Conservation (phyloP, 2,797 vertebrate species). For the Sternarchorhynchus goeldii region DNA sequence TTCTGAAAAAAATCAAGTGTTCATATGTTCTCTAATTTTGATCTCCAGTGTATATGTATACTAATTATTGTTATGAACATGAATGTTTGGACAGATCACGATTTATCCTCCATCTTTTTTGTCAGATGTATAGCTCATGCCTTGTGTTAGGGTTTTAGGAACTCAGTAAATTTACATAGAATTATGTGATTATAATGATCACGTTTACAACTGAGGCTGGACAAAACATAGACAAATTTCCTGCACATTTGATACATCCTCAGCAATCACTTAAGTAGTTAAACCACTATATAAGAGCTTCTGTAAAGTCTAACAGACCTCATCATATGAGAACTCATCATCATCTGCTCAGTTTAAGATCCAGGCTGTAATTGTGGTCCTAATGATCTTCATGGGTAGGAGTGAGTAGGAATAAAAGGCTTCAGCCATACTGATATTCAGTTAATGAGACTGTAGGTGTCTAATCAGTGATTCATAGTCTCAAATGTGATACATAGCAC, state of each 20-base stretch:
- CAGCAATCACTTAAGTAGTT: neutral
- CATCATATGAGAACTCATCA: neutral
- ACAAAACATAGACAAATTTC: neutral
- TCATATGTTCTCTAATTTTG: no score
- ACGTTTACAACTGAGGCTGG: neutral
- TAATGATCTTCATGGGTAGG: neutral
- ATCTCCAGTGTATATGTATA: neutral
- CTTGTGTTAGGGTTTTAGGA: no score
- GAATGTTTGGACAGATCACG: neutral
- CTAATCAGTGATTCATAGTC: slow-evolving; percentile 22
- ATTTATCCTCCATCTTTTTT: neutral
- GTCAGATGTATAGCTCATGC: neutral
- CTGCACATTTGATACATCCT: neutral
- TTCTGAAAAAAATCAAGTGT: no score
- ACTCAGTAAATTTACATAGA: no score
- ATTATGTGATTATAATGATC: no score
- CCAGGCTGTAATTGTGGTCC: neutral
- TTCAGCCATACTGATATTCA: neutral
- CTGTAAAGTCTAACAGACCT: neutral
- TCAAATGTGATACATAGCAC: neutral
- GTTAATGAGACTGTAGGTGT: slow-evolving; percentile 11
- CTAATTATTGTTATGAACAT: neutral
- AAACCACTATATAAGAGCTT: neutral
- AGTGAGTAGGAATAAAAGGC: neutral
- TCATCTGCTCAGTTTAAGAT: slow-evolving; percentile 8